phyloP scores from a whole-genome alignment of 2,797 vertebrate genomes.

The Astyanax mexicanus region DNA sequence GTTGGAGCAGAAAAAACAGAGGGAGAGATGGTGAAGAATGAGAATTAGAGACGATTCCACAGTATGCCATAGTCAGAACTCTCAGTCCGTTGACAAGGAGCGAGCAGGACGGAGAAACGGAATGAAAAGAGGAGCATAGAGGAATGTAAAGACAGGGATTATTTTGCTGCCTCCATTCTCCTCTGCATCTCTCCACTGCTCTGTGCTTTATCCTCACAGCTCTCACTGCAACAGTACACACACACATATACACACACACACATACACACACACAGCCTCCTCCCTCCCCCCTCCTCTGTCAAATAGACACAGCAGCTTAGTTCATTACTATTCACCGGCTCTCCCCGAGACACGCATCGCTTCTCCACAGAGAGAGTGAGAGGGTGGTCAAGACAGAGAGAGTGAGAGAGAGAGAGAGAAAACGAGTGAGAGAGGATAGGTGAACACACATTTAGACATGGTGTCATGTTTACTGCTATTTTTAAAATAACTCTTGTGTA shows the following conservation, averaged over 20 bases:
- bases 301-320: constrained; percentile 79
- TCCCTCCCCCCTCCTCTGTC: constrained; percentile 65
- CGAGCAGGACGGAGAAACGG: constrained; percentile 35
- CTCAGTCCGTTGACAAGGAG: constrained; percentile 31
- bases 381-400: not conserved
- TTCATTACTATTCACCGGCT: constrained; percentile 86
- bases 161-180: constrained; percentile 62
- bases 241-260: constrained; percentile 63
- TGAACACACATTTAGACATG: constrained; percentile 58
- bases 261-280: constrained; percentile 45
- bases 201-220: constrained; percentile 64
- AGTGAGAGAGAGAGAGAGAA: constrained; percentile 27
- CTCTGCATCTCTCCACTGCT: constrained; percentile 63
- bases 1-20: constrained; percentile 3
- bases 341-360: constrained; percentile 76
- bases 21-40: constrained; percentile 18
- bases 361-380: constrained; percentile 60
- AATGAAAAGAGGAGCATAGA: constrained; percentile 43
- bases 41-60: constrained; percentile 41
- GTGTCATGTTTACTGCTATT: not conserved
- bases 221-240: constrained; percentile 73
- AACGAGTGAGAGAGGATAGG: constrained; percentile 11
- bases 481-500: not conserved
- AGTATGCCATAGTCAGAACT: constrained; percentile 40
- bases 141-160: constrained; percentile 60